Evolutionary conservation across 2,797 vertebrate species (phyloP).

Genomic region (Kryptolebias ocellatus): DNA sequence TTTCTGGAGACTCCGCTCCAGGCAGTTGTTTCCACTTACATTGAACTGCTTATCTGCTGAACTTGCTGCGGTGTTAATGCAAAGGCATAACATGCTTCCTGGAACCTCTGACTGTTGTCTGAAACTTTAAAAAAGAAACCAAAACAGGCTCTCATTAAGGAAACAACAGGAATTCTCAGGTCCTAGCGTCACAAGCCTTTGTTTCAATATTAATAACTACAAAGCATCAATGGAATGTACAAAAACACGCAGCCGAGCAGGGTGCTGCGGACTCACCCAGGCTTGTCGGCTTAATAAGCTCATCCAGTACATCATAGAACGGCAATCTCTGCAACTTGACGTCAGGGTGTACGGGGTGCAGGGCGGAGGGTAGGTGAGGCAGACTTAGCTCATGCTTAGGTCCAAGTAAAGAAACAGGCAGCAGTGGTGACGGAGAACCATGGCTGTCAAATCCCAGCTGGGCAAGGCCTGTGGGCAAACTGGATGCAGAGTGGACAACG

Average conservation of each 20-base stretch:
- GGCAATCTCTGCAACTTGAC: conserved; percentile 99
- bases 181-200: not conserved
- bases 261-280: conserved; percentile 85
- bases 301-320: conserved; percentile 96
- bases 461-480: conserved; percentile 88
- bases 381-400: conserved; percentile 97
- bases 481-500: conserved; percentile 88
- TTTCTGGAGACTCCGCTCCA: not conserved
- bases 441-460: conserved; percentile 90
- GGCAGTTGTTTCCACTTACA: conserved; percentile 85
- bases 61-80: conserved; percentile 98
- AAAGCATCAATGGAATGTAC: conserved; percentile 6
- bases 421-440: conserved; percentile 90
- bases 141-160: conserved; percentile 16
- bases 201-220: conserved; percentile 15
- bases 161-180: not conserved
- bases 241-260: conserved; percentile 9
- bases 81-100: conserved; percentile 98
- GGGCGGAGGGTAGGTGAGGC: conserved; percentile 92
- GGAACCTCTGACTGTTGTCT: conserved; percentile 97
- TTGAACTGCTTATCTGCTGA: conserved; percentile 98
- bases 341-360: conserved; percentile 98
- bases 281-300: conserved; percentile 98
- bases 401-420: conserved; percentile 94
- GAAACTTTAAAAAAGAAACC: conserved; percentile 81